phyloP scores from a whole-genome alignment of 2,797 vertebrate genomes.

The Lepidocolaptes lacrymiger region DNA sequence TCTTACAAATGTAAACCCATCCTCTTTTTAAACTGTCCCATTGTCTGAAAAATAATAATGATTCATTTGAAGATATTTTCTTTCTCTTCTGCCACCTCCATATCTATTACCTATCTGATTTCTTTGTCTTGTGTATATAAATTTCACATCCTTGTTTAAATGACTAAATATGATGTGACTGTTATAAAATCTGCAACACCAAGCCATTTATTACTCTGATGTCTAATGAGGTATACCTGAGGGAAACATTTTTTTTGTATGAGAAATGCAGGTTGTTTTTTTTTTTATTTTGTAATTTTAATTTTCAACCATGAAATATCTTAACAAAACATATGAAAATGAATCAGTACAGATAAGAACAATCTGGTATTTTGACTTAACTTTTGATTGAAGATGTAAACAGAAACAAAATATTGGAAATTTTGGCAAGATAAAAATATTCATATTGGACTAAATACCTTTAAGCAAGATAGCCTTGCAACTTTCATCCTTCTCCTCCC shows the following conservation, averaged over 20 bases:
- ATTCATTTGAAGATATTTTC: background rate
- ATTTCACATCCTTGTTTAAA: background rate
- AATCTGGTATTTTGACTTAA: background rate
- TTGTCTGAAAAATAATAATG: background rate
- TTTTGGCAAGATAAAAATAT: background rate
- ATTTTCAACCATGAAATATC: background rate
- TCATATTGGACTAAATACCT: background rate
- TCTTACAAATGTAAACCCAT: background rate
- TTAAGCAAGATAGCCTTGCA: background rate
- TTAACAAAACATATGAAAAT: background rate
- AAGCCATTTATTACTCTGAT: background rate
- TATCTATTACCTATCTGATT: background rate
- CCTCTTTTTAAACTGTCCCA: background rate
- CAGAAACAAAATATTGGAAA: background rate
- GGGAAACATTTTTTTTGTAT: background rate
- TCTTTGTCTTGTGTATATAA: background rate
- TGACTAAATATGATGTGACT: background rate
- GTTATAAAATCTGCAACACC: background rate
- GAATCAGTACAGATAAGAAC: background rate
- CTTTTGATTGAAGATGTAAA: background rate
- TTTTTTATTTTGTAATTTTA: background rate
- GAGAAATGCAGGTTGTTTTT: fast-evolving
- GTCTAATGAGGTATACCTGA: background rate
- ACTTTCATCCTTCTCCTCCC: background rate
- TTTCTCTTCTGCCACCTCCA: background rate